Percentiles rank a stretch among this genome's conserved stretches.
phyloP scores from a whole-genome alignment of 2,888 invertebrate species.

The Lapara coniferarum region DNA sequence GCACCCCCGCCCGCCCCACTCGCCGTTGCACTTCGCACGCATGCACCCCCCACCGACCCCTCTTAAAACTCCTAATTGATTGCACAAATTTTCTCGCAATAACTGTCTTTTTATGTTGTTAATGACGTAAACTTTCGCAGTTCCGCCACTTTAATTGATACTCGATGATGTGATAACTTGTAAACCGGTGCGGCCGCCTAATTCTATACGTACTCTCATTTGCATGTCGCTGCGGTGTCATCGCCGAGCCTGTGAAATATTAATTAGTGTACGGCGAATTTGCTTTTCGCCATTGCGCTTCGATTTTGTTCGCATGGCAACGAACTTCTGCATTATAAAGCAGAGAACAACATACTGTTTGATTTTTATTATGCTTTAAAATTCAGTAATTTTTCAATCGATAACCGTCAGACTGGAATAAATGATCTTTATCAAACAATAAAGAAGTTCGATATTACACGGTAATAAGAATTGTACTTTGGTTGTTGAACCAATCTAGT shows the following conservation, averaged over 20 bases:
- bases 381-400: neutral
- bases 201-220: conserved; percentile 56
- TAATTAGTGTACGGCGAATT: conserved; percentile 63
- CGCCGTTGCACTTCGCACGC: conserved; percentile 75
- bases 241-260: conserved; percentile 65
- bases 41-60: conserved; percentile 62
- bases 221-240: conserved; percentile 60
- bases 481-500: neutral
- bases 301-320: conserved; percentile 32
- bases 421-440: too few species aligned
- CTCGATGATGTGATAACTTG: conserved; percentile 62
- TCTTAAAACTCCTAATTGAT: conserved; percentile 83
- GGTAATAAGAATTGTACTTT: neutral
- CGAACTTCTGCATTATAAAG: neutral
- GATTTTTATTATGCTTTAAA: neutral
- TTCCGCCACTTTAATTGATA: conserved; percentile 76
- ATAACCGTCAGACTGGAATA: too few species aligned
- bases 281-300: conserved; percentile 51
- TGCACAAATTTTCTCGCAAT: conserved; percentile 83
- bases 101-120: conserved; percentile 83
- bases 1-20: conserved; percentile 46
- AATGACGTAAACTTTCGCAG: conserved; percentile 81
- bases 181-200: conserved; percentile 55
- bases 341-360: neutral
- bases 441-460: too few species aligned